Percentiles rank a stretch among this genome's conserved stretches.
Evolutionary conservation across 2,797 vertebrate genomes (phyloP).

Genomic region (Malacoctenus gilli): DNA sequence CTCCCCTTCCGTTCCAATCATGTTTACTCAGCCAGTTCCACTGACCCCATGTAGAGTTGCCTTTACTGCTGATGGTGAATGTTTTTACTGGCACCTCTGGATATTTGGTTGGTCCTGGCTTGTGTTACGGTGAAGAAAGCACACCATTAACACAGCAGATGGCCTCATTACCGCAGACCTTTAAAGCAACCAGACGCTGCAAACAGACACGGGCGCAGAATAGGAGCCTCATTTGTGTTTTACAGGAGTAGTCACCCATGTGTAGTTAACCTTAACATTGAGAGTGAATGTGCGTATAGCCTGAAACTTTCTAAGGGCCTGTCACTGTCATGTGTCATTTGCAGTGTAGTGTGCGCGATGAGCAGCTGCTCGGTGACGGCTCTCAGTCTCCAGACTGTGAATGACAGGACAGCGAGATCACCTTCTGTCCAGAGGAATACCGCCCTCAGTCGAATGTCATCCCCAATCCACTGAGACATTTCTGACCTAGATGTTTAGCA

Average conservation of each 20-base stretch:
- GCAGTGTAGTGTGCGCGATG: conserved; percentile 33
- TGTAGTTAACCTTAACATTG: neutral
- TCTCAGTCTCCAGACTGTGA: conserved; percentile 13
- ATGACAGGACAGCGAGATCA: conserved; percentile 31
- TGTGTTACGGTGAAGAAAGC: conserved; percentile 38
- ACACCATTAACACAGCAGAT: conserved; percentile 58
- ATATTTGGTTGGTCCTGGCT: conserved; percentile 27
- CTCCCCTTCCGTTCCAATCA: conserved; percentile 34
- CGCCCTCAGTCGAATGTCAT: conserved; percentile 22
- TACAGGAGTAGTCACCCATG: conserved; percentile 1
- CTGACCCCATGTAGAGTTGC: conserved; percentile 5
- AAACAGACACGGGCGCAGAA: conserved; percentile 23
- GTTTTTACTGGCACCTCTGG: conserved; percentile 17
- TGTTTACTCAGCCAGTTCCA: conserved; percentile 32
- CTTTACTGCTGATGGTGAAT: conserved; percentile 32
- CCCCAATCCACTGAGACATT: conserved; percentile 32
- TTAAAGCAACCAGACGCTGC: conserved; percentile 28
- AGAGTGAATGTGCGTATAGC: conserved; percentile 12
- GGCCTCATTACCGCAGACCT: conserved; percentile 35
- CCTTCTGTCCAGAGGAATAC: conserved; percentile 40
- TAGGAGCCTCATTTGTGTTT: conserved; percentile 1
- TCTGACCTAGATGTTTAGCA: conserved; percentile 57
- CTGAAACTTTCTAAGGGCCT: conserved; percentile 10
- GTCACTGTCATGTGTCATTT: conserved; percentile 32
- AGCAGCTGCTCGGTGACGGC: conserved; percentile 49